Conservation (phyloP, 2,113 vertebrate species). For the Lepisosteus oculatus region DNA sequence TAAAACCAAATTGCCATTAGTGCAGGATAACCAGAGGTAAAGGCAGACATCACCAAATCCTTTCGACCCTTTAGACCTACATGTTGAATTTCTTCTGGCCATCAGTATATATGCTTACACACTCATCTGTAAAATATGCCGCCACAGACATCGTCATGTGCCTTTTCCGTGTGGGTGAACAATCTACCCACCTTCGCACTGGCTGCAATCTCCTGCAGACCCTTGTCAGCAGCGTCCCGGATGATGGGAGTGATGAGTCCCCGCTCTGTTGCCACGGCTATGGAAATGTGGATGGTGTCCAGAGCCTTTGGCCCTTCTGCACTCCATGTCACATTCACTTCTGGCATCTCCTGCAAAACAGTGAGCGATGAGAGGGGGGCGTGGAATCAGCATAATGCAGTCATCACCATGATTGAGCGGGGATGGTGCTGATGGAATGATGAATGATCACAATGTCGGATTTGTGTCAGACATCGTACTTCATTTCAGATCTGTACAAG, state of each 20-base stretch:
- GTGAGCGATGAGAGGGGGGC: slow-evolving; percentile 1
- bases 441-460: no score
- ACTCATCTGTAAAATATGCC: no score
- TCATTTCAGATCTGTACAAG: no score
- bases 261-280: slow-evolving; percentile 88
- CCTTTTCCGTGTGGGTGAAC: background rate
- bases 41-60: no score
- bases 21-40: no score
- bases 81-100: no score
- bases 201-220: slow-evolving; percentile 82
- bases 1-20: no score
- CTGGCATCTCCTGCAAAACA: slow-evolving; percentile 81
- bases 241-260: slow-evolving; percentile 93
- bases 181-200: slow-evolving; percentile 74
- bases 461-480: no score
- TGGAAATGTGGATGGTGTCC: slow-evolving; percentile 83
- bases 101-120: no score
- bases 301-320: slow-evolving; percentile 74
- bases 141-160: background rate
- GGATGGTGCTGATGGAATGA: no score
- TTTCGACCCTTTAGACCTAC: no score
- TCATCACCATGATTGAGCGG: no score
- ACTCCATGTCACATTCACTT: slow-evolving; percentile 87
- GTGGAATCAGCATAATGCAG: background rate
- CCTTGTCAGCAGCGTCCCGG: slow-evolving; percentile 83